Conservation (phyloP, 2,888 invertebrate species). For the Bimastos eiseni region DNA sequence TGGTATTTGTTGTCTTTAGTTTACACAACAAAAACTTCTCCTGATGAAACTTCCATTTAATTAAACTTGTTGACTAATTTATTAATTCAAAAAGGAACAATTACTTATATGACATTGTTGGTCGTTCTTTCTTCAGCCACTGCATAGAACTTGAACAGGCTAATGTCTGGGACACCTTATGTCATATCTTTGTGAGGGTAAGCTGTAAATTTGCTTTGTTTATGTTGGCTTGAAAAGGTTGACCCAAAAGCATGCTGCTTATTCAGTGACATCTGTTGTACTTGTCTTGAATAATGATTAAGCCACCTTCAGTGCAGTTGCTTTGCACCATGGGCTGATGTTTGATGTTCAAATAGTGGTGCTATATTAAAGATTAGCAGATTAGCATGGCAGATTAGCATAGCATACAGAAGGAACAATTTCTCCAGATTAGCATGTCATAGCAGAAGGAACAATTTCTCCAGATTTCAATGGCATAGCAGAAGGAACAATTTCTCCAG, state of each 20-base stretch:
- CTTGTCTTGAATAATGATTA: no score
- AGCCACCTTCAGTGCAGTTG: not conserved
- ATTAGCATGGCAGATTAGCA: not conserved
- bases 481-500: no score
- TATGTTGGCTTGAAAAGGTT: not conserved
- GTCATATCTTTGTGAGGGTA: constrained; percentile 16
- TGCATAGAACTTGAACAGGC: not conserved
- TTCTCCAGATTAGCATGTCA: no score
- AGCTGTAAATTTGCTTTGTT: not conserved
- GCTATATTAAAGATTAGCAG: constrained; percentile 13
- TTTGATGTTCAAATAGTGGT: not conserved
- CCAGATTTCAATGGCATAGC: no score
- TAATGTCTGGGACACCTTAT: not conserved
- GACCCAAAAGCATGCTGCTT: not conserved
- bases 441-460: no score
- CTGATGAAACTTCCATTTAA: no score
- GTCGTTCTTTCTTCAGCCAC: not conserved
- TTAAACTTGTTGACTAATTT: no score
- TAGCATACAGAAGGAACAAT: not conserved
- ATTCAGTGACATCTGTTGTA: not conserved
- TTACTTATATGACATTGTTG: no score
- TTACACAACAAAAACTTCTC: no score
- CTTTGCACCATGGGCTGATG: not conserved
- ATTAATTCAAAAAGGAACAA: no score
- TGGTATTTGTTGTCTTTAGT: no score